These are phyloP conservation scores for Eupithecia vulgata DNA, from an alignment of 2,888 invertebrate species.

Conservation along the genomic window DNA sequence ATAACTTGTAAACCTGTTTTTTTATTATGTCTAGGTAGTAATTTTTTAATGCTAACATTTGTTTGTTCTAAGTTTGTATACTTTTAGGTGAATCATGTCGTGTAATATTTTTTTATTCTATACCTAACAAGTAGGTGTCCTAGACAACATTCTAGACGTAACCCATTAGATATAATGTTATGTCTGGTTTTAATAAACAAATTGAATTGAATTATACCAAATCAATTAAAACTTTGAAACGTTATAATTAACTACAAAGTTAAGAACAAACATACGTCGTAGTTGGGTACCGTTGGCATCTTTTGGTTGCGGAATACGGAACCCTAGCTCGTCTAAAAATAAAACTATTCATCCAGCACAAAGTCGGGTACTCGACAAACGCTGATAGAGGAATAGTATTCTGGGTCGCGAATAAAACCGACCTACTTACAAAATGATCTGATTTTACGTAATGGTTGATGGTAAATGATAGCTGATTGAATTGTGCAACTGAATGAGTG, in stretches of 20 bases:
- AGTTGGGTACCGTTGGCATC: not conserved
- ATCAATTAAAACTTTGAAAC: too few relatives aligned
- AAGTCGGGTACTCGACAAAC: slow-evolving; percentile 57
- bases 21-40: too few relatives aligned
- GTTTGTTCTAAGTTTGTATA: too few relatives aligned
- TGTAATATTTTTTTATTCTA: too few relatives aligned
- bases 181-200: too few relatives aligned
- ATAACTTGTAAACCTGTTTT: too few relatives aligned
- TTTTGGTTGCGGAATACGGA: not conserved
- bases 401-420: slow-evolving; percentile 68
- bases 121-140: too few relatives aligned
- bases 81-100: too few relatives aligned
- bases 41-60: too few relatives aligned
- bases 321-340: slow-evolving; percentile 50
- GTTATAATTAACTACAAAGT: not conserved
- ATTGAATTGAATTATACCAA: too few relatives aligned
- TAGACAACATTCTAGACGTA: too few relatives aligned
- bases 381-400: slow-evolving; percentile 64
- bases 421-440: slow-evolving; percentile 70
- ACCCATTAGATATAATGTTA: too few relatives aligned
- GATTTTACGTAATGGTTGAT: slow-evolving; percentile 1
- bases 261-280: not conserved
- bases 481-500: not conserved
- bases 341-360: slow-evolving; percentile 57
- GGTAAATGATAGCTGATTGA: not conserved